Evolutionary conservation across 2,113 vertebrate genomes (phyloP).

Genomic region (Thymallus thymallus): DNA sequence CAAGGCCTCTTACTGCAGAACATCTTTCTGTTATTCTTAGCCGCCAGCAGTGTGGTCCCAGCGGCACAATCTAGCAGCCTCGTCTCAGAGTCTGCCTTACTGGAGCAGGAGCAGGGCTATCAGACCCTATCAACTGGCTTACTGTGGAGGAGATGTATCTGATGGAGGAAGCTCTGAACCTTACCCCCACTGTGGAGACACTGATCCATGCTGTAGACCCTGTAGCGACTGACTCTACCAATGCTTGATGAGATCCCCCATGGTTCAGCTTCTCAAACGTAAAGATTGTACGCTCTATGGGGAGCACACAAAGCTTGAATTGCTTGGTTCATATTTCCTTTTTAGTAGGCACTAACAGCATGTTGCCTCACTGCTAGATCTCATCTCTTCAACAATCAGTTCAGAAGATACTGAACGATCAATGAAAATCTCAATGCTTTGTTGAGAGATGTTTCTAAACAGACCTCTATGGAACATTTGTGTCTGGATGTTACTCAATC

Average conservation of each 20-base stretch:
- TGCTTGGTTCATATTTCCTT: not conserved
- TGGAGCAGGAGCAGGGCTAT: slow-evolving; percentile 29
- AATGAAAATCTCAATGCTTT: not conserved
- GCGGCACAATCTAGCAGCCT: slow-evolving; percentile 51
- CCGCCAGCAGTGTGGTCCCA: slow-evolving; percentile 60
- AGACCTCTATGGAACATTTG: too few relatives aligned
- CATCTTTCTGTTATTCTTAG: slow-evolving; percentile 58
- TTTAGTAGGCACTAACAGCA: too few relatives aligned
- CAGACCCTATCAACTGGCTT: slow-evolving; percentile 41
- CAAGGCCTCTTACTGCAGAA: slow-evolving; percentile 57
- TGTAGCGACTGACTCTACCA: not conserved
- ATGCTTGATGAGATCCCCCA: slow-evolving; percentile 24
- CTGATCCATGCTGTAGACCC: slow-evolving; percentile 7
- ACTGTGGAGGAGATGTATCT: slow-evolving; percentile 33
- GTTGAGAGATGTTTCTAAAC: not conserved
- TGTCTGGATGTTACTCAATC: not conserved
- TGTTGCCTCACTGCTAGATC: too few relatives aligned
- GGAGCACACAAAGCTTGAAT: slow-evolving; percentile 6
- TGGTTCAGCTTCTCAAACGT: slow-evolving; percentile 32
- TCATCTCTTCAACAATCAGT: too few relatives aligned
- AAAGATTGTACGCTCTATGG: too few relatives aligned
- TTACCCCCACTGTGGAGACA: not conserved
- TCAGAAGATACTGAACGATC: not conserved
- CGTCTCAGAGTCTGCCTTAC: slow-evolving; percentile 31
- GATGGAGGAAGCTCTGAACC: slow-evolving; percentile 18